Base-by-base conservation (phyloP, 2,888 invertebrate genomes). In the Campaea margaritaria region DNA sequence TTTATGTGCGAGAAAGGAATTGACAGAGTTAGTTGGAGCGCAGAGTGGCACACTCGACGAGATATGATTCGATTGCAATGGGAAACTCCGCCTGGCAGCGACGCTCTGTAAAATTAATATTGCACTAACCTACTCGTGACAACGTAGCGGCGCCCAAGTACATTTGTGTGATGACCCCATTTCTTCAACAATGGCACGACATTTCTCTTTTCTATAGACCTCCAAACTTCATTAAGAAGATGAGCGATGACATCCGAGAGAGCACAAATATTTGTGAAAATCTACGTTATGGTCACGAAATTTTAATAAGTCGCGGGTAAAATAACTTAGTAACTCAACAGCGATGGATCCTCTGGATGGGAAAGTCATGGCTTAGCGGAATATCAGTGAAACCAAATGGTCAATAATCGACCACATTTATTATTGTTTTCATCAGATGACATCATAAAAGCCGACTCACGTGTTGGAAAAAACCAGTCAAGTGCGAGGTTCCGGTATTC, bases 1-100 rank as follows among this genome's bases (percentile, higher is more conserved):
- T 77, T 76, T 79, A 75, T 78, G 67, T 74, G 73, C 69, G 55
- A 68, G 71, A 64, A 69, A 62, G 64, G 74, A 76, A 80, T 80
- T 75, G 78, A 68, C 56, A 50, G 67, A 73, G 72, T 73, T 74
- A 67, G 69, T 67, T 64, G 64, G 59, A 67, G 67, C 58, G 58
- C 48, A 47, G 51, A 43, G 54, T 52, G 49, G 53, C 57, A 56
- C 39, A 62, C 45, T 60, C 52, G 46, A 48, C 58, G 56, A 60
- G 60, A 56, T 67, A 64, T 69, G 66, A 69, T 73, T 73, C 72
- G 69, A 75, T 75, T 72, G 70, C 53, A 62, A 47, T 52, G 51
- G 60, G 63, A 61, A 67, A 67, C 67, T 68, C 11, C 10, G 41
- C 58, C 66, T 64, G 52, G 15, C 64, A 39, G 61, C 58, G 57